Evolutionary conservation across 2,113 vertebrate species (phyloP), one percentile per base, ranked within the genome.

Genomic region (Xiphias gladius): DNA sequence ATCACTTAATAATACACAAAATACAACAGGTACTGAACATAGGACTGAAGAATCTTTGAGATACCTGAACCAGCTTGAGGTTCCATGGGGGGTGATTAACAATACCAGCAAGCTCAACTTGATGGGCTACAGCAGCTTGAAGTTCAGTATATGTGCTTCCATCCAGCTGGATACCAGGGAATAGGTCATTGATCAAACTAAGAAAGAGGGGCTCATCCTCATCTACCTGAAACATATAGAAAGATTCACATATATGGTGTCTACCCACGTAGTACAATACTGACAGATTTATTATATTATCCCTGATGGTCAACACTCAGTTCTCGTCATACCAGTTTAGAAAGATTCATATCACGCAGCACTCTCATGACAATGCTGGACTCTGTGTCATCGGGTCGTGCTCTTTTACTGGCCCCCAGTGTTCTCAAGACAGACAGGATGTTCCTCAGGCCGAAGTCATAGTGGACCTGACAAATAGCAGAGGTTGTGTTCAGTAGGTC

Each of bases 391-490:
- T 74, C 77, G 2, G 96, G 96, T 48, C 91, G 96, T 64, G 96
- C 93, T 93, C 97, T 94, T 89, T 97, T 98, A 65, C 94, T 93
- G 30, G 97, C 95, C 77, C 97, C 96, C 50, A 98, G 78, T 0
- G 97, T 97, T 70, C 97, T 95, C 26, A 98, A 88, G 35, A 98
- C 97, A 1, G 97, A 98, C 79, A 98, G 82, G 88, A 98, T 97
- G 86, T 98, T 98, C 71, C 97, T 94, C 32, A 98, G 91, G 16
- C 97, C 97, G 85, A 98, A 98, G 86, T 98, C 97, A 93, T 98
- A 98, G 90, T 98, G 97, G 5, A 97, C 97, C 97, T 98, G 86
- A 28, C 13, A 64, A 41, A 74, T 7, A 69, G 46, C 12, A 76
- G 12, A 59, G 1, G 10, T 35, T 37, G 67, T 32, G 17, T n/a